Percentiles rank a stretch among this genome's conserved stretches.
Conservation (phyloP, 2,888 invertebrate species). For the Pollenia angustigena region DNA sequence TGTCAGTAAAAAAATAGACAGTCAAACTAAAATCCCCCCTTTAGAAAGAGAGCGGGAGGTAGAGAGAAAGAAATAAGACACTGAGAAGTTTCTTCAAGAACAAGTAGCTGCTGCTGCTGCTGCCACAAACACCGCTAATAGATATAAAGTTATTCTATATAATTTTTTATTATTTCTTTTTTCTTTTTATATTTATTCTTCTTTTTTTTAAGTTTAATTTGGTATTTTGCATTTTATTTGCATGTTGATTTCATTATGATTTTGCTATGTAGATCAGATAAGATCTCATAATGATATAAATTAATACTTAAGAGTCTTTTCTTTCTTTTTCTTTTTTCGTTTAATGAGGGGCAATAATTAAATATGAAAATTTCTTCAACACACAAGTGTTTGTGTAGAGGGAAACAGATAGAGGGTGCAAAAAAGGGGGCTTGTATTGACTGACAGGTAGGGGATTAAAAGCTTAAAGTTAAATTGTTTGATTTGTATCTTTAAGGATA, state of each 20-base stretch:
- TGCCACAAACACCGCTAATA: constrained; percentile 42
- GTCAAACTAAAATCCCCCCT: constrained; percentile 47
- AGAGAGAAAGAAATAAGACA: constrained; percentile 43
- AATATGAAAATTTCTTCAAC: constrained; percentile 11
- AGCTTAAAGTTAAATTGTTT: constrained; percentile 12
- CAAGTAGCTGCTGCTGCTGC: constrained; percentile 48
- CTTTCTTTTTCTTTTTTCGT: constrained; percentile 7
- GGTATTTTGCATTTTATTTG: neutral
- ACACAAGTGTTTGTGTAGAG: constrained; percentile 42
- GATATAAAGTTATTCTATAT: constrained; percentile 53
- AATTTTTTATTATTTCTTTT: constrained; percentile 39
- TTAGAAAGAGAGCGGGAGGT: constrained; percentile 20
- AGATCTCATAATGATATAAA: constrained; percentile 70
- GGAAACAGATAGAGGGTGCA: neutral
- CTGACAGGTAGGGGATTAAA: constrained; percentile 18
- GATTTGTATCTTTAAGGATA: constrained; percentile 38
- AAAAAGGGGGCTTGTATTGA: neutral
- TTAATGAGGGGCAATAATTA: constrained; percentile 43
- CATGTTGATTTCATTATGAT: constrained; percentile 28
- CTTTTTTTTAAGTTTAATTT: neutral
- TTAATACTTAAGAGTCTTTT: constrained; percentile 62
- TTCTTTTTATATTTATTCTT: neutral
- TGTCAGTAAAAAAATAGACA: constrained; percentile 43
- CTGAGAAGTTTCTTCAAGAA: constrained; percentile 63
- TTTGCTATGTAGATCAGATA: constrained; percentile 70